phyloP scores from a whole-genome alignment of 2,113 vertebrate species.

The Symphodus melops region DNA sequence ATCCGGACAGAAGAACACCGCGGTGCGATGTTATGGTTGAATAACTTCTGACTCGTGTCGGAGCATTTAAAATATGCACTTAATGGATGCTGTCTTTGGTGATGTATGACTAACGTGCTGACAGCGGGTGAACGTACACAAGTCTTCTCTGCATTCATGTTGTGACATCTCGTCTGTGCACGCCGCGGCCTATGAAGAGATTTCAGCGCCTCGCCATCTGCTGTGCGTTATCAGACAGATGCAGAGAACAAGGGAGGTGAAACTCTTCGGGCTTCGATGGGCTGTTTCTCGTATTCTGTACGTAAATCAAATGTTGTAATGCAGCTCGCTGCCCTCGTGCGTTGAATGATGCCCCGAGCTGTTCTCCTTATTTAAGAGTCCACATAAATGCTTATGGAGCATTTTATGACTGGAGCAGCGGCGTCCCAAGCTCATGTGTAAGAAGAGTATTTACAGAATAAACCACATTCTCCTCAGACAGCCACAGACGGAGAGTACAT shows the following conservation, averaged over 20 bases:
- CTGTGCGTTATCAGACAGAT: not conserved
- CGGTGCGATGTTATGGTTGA: too few relatives aligned
- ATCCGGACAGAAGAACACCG: too few relatives aligned
- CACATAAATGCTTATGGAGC: not conserved
- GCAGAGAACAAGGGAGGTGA: not conserved
- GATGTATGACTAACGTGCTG: conserved; percentile 32
- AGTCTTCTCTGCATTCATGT: conserved; percentile 11
- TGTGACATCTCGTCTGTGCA: conserved; percentile 1
- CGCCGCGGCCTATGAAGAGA: not conserved
- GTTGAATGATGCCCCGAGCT: not conserved
- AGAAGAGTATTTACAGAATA: not conserved
- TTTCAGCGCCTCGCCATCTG: conserved; percentile 1
- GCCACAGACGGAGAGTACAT: not conserved
- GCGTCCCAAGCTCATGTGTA: not conserved
- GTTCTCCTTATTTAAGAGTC: not conserved
- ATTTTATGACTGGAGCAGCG: not conserved
- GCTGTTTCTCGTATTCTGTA: not conserved
- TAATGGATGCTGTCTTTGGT: conserved; percentile 9
- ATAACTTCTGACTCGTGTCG: too few relatives aligned
- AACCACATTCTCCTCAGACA: not conserved
- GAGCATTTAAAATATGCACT: not conserved
- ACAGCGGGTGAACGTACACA: conserved; percentile 12
- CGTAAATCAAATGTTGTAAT: not conserved
- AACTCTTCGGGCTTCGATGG: not conserved
- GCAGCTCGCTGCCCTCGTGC: not conserved